phyloP scores from a whole-genome alignment of 2,888 invertebrate genomes.

The Drosophila fungiperda region DNA sequence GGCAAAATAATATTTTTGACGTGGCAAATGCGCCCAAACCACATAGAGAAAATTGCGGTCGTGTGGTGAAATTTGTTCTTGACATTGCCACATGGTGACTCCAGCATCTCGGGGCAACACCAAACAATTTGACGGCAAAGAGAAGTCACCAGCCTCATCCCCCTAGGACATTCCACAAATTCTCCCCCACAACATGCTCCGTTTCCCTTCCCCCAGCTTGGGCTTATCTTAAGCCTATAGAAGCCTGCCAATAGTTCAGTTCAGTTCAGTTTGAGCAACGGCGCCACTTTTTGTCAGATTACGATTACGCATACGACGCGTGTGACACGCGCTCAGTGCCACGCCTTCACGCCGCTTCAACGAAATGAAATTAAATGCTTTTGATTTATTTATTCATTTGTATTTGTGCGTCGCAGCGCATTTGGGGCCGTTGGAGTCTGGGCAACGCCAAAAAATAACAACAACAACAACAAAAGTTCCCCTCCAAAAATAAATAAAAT shows the following conservation, averaged over 20 bases:
- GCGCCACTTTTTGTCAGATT: slow-evolving; percentile 15
- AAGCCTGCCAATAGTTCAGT: slow-evolving; percentile 51
- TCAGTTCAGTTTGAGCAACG: slow-evolving; percentile 6
- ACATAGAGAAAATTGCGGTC: slow-evolving; percentile 1
- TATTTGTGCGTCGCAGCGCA: slow-evolving; percentile 41
- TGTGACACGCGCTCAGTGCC: slow-evolving; percentile 57
- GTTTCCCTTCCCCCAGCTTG: not conserved
- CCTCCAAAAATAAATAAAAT: slow-evolving; percentile 19
- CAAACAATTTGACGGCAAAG: slow-evolving; percentile 70
- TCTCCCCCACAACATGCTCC: not conserved
- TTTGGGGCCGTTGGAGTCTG: slow-evolving; percentile 23
- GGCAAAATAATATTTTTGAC: slow-evolving; percentile 35
- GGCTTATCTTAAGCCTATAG: slow-evolving; percentile 29
- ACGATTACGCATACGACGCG: slow-evolving; percentile 70
- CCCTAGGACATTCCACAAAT: not conserved
- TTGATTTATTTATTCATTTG: slow-evolving; percentile 75
- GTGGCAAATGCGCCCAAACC: slow-evolving; percentile 29
- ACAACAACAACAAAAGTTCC: not conserved
- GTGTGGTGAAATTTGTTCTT: slow-evolving; percentile 39
- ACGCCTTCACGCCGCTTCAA: slow-evolving; percentile 28
- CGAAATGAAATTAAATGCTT: slow-evolving; percentile 73
- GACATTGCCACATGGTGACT: slow-evolving; percentile 44
- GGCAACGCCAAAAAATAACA: not conserved
- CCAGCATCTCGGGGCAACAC: slow-evolving; percentile 24
- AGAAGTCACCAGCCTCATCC: slow-evolving; percentile 32